Percentiles rank a stretch among this genome's conserved stretches.
These are phyloP conservation scores for Grallaria varia DNA, from an alignment of 2,113 vertebrate species.

Conservation along the genomic window DNA sequence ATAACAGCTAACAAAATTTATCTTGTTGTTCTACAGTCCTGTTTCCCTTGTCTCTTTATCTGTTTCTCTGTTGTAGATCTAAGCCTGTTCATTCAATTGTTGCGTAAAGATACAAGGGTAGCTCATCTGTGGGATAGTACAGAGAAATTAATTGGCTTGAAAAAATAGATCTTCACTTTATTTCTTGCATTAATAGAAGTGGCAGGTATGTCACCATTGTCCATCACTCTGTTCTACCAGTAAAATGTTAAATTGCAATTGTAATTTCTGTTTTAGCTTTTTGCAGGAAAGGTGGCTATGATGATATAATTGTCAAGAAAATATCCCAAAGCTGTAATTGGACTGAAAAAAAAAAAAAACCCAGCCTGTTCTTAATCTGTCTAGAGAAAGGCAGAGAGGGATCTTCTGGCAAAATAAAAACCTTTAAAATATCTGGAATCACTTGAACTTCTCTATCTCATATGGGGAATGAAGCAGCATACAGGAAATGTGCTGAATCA, in stretches of 20 bases:
- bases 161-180: background rate
- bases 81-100: background rate
- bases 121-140: background rate
- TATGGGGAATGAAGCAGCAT: background rate
- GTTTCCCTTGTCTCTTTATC: background rate
- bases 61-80: background rate
- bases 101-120: background rate
- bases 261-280: background rate
- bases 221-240: background rate
- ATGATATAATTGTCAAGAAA: background rate
- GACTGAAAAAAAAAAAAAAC: background rate
- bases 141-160: background rate
- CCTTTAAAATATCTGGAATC: background rate
- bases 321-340: background rate
- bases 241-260: background rate
- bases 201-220: background rate
- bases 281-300: background rate
- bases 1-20: background rate
- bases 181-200: background rate
- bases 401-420: background rate
- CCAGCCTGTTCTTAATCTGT: background rate
- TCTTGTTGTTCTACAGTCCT: background rate
- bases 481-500: constrained; percentile 51
- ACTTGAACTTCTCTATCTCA: background rate
- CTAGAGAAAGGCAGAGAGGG: background rate